Evolutionary conservation across 2,797 vertebrate genomes (phyloP), one percentile per base, ranked within the genome.

Genomic region (Menidia menidia): DNA sequence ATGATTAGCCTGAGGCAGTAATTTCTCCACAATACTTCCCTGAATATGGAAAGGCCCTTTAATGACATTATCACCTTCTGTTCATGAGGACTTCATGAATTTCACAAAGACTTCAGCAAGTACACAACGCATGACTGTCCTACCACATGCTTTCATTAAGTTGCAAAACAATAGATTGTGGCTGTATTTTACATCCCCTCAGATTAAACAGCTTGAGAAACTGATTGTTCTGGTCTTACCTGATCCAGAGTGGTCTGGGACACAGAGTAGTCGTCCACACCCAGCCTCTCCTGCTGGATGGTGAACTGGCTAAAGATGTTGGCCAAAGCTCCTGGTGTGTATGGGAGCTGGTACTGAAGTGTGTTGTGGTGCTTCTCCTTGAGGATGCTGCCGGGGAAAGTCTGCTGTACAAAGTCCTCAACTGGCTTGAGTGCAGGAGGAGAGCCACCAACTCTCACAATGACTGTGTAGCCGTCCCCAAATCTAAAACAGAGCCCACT

Each of bases 201-300:
- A 25, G 25, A 25, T 25, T 25, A 25, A 25, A 25, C 25, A 25
- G 25, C 25, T 25, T 25, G 25, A 25, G 25, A 25, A 25, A 25
- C 25, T 25, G 25, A 25, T 25, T 25, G 39, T 10, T 14, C 3
- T 18, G 31, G 41, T 90, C 74, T 78, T 60, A 99, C 98, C 96
- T 99, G 97, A 92, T 99, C 98, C 85, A 99, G 95, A 48, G 98
- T 99, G 58, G 98, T 99, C 93, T 99, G 97, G 60, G 97, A 99
- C 79, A 99, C 97, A 0, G 98, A 98, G 94, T 98, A 99, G 87
- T 99, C 98, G 86, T 99, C 98, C 85, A 99, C 94, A 18, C 88
- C 80, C 77, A 99, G 95, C 71, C 82, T 85, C 60, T 93, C 92
- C 89, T 96, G 98, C 75, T 96, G 94, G 66, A 82, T 93, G 75